Evolutionary conservation across 1,140 invertebrate species (phyloP).

Genomic region (Pseudomyrmex dendroicus): DNA sequence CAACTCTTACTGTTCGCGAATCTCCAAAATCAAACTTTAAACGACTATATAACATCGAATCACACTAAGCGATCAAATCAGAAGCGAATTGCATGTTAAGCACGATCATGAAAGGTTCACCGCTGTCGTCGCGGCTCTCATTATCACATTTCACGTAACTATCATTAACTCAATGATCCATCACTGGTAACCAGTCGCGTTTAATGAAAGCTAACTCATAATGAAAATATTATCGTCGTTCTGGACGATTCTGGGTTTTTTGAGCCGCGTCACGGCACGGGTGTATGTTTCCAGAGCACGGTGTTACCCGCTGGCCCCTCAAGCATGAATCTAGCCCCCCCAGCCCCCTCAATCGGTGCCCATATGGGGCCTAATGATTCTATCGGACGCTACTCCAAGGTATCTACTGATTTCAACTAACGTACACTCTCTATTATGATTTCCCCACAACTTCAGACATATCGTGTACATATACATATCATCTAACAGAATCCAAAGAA

Average conservation of each 20-base stretch:
- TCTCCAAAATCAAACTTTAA: too few species aligned
- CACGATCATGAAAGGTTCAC: constrained; percentile 55
- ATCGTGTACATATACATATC: constrained; percentile 37
- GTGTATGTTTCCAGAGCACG: constrained; percentile 77
- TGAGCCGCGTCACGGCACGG: constrained; percentile 72
- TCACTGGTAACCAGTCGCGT: constrained; percentile 25
- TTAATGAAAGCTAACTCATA: constrained; percentile 58
- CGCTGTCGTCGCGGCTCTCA: constrained; percentile 41
- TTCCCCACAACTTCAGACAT: constrained; percentile 11
- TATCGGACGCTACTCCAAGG: constrained; percentile 76
- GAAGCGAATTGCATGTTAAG: constrained; percentile 64
- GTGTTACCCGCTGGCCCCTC: constrained; percentile 72
- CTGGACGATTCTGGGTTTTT: constrained; percentile 65
- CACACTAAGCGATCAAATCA: constrained; percentile 16
- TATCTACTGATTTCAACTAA: constrained; percentile 74
- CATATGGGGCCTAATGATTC: constrained; percentile 74
- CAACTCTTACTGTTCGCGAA: too few species aligned
- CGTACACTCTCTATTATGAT: constrained; percentile 41
- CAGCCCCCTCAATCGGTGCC: constrained; percentile 72
- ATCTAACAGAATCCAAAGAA: constrained; percentile 24
- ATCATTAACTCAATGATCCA: constrained; percentile 62
- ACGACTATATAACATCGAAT: constrained; percentile 10
- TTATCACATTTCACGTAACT: constrained; percentile 66
- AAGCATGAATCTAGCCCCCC: constrained; percentile 75
- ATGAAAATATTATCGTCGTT: constrained; percentile 45